These are phyloP conservation scores for Psilanteris sp. DNA, from an alignment of 1,140 invertebrate genomes.

Conservation along the genomic window DNA sequence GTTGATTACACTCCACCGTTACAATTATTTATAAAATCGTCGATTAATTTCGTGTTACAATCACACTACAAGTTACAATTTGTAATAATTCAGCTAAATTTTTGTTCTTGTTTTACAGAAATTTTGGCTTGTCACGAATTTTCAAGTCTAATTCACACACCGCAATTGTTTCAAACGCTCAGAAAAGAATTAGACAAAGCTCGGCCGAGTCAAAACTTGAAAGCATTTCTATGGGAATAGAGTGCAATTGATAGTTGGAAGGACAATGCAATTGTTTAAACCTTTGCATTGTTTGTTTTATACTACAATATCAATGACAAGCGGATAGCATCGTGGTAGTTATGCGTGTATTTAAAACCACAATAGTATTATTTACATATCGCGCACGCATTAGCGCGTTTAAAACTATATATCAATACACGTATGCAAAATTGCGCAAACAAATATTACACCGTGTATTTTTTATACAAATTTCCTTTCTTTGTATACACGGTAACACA, in stretches of 20 bases:
- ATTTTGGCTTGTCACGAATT: constrained; percentile 5
- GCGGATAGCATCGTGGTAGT: constrained; percentile 3
- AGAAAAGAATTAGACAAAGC: constrained; percentile 50
- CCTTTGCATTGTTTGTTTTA: constrained; percentile 47
- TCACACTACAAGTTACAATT: no score
- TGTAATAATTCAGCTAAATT: no score
- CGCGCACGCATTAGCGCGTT: no score
- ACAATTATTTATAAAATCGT: no score
- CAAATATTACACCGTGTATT: no score
- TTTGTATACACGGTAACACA: no score
- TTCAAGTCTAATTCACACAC: constrained; percentile 47
- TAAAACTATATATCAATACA: no score
- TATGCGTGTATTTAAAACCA: constrained; percentile 5
- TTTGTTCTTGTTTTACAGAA: background rate
- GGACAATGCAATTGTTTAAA: constrained; percentile 56
- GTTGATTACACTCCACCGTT: no score
- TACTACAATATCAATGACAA: constrained; percentile 34
- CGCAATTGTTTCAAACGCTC: constrained; percentile 39
- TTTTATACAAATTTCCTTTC: no score
- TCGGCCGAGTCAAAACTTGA: constrained; percentile 40
- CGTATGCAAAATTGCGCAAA: no score
- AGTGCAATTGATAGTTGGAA: constrained; percentile 46
- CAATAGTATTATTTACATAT: no score
- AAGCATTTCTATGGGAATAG: constrained; percentile 29
- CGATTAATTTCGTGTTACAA: no score